phyloP scores from a whole-genome alignment of 2,888 invertebrate species.

The Allygus modestus region DNA sequence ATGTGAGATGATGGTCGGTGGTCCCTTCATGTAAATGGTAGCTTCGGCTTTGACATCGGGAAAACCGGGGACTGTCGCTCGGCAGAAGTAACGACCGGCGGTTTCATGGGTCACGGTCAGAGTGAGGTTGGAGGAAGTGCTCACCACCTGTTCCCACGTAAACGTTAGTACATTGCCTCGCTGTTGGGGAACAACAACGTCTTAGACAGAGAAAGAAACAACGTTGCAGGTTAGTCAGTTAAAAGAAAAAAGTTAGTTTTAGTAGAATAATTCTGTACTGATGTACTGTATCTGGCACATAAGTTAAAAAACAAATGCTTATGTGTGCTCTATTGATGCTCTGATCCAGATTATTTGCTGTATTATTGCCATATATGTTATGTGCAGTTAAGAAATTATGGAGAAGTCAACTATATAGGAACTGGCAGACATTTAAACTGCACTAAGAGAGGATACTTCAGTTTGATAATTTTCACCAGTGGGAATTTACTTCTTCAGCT shows the following conservation, averaged over 20 bases:
- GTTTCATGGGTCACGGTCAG: constrained; percentile 86
- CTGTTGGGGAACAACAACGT: constrained; percentile 51
- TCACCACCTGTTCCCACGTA: constrained; percentile 77
- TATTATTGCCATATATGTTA: too few species aligned
- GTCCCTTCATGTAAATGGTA: constrained; percentile 86
- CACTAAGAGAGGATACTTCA: too few species aligned
- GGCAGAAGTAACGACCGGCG: constrained; percentile 93
- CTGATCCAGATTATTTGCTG: too few species aligned
- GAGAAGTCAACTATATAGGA: too few species aligned
- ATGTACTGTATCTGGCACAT: too few species aligned
- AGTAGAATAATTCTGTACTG: neutral
- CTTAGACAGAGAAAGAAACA: constrained; percentile 32
- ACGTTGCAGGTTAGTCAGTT: neutral
- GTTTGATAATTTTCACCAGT: too few species aligned
- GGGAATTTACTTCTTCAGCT: too few species aligned
- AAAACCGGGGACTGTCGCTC: constrained; percentile 92
- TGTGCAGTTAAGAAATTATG: too few species aligned
- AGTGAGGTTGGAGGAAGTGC: constrained; percentile 87
- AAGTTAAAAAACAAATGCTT: too few species aligned
- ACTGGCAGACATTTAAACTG: too few species aligned
- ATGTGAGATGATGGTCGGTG: constrained; percentile 90
- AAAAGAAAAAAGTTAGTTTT: constrained; percentile 2
- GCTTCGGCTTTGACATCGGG: constrained; percentile 90
- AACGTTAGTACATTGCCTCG: constrained; percentile 59
- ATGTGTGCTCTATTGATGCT: too few species aligned